These are phyloP conservation scores for Eurystomus glaucurus DNA, from an alignment of 2,797 vertebrate species.

Conservation along the genomic window DNA sequence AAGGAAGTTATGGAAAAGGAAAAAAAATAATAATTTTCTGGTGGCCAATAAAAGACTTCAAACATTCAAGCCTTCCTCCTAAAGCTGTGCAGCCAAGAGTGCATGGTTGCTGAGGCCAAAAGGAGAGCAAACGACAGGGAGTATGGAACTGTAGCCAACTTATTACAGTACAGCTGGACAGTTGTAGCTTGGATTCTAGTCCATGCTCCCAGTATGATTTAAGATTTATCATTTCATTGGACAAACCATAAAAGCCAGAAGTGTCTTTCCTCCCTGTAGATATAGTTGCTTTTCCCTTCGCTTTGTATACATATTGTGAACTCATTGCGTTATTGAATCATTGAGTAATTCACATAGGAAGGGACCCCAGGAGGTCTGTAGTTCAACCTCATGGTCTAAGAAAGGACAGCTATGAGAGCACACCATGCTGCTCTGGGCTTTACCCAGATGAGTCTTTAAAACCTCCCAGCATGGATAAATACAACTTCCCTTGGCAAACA, in stretches of 20 bases:
- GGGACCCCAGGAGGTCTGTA: neutral
- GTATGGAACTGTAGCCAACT: neutral
- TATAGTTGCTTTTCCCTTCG: neutral
- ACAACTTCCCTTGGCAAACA: neutral
- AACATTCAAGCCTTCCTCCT: neutral
- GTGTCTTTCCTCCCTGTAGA: neutral
- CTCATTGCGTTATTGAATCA: neutral
- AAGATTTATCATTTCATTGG: neutral
- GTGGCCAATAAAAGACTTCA: neutral
- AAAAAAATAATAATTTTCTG: neutral
- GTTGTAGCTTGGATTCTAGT: neutral
- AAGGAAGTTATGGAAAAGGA: neutral
- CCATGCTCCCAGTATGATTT: neutral
- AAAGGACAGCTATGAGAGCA: neutral
- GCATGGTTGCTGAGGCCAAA: neutral
- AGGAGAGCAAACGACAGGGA: neutral
- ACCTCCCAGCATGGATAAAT: neutral
- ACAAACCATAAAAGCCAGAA: neutral
- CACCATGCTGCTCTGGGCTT: neutral
- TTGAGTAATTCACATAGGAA: neutral
- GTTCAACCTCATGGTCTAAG: neutral
- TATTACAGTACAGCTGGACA: neutral
- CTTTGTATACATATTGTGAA: neutral
- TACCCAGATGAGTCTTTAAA: neutral
- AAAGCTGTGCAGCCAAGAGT: neutral